phyloP scores from a whole-genome alignment of 2,888 invertebrate genomes.

The Loripinus fragilis region DNA sequence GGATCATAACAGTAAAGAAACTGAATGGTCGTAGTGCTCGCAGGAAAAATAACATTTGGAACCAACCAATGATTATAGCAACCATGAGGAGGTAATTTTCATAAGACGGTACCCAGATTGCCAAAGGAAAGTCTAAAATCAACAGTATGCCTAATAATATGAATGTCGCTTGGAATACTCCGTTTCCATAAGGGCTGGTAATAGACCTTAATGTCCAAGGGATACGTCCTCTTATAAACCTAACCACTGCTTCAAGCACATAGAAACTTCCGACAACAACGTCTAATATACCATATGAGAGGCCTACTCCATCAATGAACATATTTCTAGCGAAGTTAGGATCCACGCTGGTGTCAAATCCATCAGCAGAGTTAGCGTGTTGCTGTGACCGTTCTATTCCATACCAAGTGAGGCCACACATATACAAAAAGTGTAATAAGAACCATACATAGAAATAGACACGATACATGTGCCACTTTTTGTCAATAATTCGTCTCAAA shows the following conservation, averaged over 20 bases:
- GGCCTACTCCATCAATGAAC: slow-evolving; percentile 38
- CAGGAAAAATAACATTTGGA: slow-evolving; percentile 68
- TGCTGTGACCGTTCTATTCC: slow-evolving; percentile 45
- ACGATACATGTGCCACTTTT: slow-evolving; percentile 65
- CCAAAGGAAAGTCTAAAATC: slow-evolving; percentile 57
- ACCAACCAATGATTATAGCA: slow-evolving; percentile 69
- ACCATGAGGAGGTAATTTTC: slow-evolving; percentile 62
- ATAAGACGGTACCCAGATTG: slow-evolving; percentile 29
- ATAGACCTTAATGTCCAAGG: slow-evolving; percentile 36
- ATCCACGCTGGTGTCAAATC: slow-evolving; percentile 17
- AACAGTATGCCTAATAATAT: slow-evolving; percentile 57
- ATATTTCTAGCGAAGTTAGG: slow-evolving; percentile 39
- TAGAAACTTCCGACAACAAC: slow-evolving; percentile 51
- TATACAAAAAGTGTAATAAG: slow-evolving; percentile 58
- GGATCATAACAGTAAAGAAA: slow-evolving; percentile 73
- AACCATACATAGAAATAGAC: slow-evolving; percentile 59
- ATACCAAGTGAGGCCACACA: slow-evolving; percentile 58
- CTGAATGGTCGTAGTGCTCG: slow-evolving; percentile 67
- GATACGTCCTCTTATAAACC: slow-evolving; percentile 40
- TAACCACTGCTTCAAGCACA: slow-evolving; percentile 34
- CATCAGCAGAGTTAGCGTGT: slow-evolving; percentile 20
- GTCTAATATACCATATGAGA: slow-evolving; percentile 35
- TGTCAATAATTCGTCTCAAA: slow-evolving; percentile 58
- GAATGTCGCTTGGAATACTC: slow-evolving; percentile 61
- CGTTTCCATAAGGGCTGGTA: slow-evolving; percentile 61